Percentiles rank a stretch among this genome's conserved stretches.
phyloP scores from a whole-genome alignment of 2,797 vertebrate genomes.

The Lacerta agilis region DNA sequence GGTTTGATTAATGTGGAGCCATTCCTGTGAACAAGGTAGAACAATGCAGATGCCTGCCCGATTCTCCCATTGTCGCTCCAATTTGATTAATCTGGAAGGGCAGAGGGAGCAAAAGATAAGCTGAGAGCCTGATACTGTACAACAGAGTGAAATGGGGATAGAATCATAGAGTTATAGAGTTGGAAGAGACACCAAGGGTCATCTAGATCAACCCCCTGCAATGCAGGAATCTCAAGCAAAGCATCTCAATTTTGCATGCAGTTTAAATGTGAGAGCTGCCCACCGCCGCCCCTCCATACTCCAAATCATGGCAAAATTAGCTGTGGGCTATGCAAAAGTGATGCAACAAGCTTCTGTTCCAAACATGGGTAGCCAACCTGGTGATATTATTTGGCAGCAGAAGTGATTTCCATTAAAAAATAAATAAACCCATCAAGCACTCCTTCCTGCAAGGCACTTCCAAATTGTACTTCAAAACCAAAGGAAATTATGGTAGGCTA shows the following conservation, averaged over 20 bases:
- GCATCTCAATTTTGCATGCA: background rate
- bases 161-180: background rate
- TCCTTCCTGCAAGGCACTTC: too few species aligned
- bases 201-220: too few species aligned
- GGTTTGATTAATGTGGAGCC: slow-evolving; percentile 26
- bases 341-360: slow-evolving; percentile 68
- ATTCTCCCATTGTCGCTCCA: background rate
- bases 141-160: background rate
- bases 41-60: background rate
- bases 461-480: too few species aligned
- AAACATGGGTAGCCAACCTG: slow-evolving; percentile 62
- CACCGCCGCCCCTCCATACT: slow-evolving; percentile 39
- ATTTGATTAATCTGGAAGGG: slow-evolving; percentile 20
- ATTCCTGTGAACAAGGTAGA: background rate
- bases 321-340: slow-evolving; percentile 71
- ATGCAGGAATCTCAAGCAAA: too few species aligned
- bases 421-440: too few species aligned
- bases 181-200: too few species aligned
- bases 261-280: too few species aligned
- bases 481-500: too few species aligned
- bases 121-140: slow-evolving; percentile 1
- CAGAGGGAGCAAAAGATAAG: slow-evolving; percentile 28
- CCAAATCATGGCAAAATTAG: slow-evolving; percentile 37
- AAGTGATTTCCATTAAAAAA: slow-evolving; percentile 48
- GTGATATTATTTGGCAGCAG: slow-evolving; percentile 68